A percentile compares a stretch with the other conserved stretches of the same genome.
Evolutionary conservation across 1,140 invertebrate species (phyloP).

Genomic region (Leptopilina clavipes): DNA sequence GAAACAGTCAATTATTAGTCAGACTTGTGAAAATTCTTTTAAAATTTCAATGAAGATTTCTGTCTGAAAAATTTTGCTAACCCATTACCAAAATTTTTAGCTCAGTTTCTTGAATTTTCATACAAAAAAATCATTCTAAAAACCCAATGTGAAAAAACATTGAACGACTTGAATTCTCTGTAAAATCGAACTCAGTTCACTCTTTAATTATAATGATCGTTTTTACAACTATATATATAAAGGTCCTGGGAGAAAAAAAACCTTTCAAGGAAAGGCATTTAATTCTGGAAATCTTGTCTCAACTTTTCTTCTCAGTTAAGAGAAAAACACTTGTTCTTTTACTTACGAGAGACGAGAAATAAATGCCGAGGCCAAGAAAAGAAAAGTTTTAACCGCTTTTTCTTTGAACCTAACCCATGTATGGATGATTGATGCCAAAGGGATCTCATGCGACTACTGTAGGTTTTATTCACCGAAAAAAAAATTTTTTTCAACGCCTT

Average conservation of each 20-base stretch:
- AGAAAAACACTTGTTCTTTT: slow-evolving; percentile 21
- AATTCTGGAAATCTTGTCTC: neutral
- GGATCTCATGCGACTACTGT: slow-evolving; percentile 32
- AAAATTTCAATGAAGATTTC: too few relatives aligned
- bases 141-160: too few relatives aligned
- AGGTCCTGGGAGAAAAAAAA: neutral
- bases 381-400: slow-evolving; percentile 28
- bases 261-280: slow-evolving; percentile 7
- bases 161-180: too few relatives aligned
- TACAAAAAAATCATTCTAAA: too few relatives aligned
- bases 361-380: neutral
- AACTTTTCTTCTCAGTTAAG: slow-evolving; percentile 13
- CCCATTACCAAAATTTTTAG: too few relatives aligned
- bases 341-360: neutral
- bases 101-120: too few relatives aligned
- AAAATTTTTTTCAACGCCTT: too few relatives aligned
- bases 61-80: too few relatives aligned
- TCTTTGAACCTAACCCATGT: slow-evolving; percentile 1
- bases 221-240: neutral
- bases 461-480: neutral
- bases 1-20: too few relatives aligned
- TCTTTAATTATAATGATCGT: neutral
- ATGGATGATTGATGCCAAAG: slow-evolving; percentile 40
- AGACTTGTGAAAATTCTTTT: too few relatives aligned
- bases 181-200: too few relatives aligned